Conservation (phyloP, 1,140 invertebrate genomes). For the Leptopilina clavipes region DNA sequence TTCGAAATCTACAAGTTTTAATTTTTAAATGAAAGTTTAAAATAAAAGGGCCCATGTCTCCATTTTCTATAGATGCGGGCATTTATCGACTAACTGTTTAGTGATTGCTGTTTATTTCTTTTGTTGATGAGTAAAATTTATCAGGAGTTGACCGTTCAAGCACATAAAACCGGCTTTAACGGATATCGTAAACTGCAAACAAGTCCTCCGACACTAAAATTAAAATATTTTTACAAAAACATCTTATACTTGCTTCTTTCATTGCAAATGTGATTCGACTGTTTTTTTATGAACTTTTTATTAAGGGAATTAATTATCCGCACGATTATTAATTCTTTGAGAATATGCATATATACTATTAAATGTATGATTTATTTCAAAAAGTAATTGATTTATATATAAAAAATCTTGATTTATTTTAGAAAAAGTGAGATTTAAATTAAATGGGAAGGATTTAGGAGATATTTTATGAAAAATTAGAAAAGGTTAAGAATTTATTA, state of each 20-base stretch:
- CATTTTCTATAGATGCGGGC: slow-evolving; percentile 15
- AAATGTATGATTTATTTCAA: background rate
- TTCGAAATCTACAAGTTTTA: background rate
- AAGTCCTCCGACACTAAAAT: slow-evolving; percentile 9
- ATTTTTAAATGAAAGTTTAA: slow-evolving; percentile 6
- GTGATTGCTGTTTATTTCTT: slow-evolving; percentile 31
- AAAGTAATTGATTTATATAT: too few relatives aligned
- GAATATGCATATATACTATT: background rate
- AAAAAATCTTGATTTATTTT: background rate
- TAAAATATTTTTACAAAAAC: background rate
- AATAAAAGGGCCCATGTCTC: background rate
- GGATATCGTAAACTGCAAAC: slow-evolving; percentile 15
- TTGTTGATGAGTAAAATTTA: slow-evolving; percentile 33
- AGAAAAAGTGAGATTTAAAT: background rate
- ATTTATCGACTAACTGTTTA: slow-evolving; percentile 30
- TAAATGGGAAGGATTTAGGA: too few relatives aligned
- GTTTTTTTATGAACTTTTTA: slow-evolving; percentile 3
- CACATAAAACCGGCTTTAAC: slow-evolving; percentile 29
- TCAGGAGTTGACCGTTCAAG: slow-evolving; percentile 24
- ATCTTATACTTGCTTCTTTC: background rate
- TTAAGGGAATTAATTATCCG: background rate
- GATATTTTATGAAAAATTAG: too few relatives aligned
- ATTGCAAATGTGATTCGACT: slow-evolving; percentile 1
- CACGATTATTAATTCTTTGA: background rate
- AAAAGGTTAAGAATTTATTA: background rate